Conservation (phyloP, 2,797 vertebrate species). For the Xenopus petersii region DNA sequence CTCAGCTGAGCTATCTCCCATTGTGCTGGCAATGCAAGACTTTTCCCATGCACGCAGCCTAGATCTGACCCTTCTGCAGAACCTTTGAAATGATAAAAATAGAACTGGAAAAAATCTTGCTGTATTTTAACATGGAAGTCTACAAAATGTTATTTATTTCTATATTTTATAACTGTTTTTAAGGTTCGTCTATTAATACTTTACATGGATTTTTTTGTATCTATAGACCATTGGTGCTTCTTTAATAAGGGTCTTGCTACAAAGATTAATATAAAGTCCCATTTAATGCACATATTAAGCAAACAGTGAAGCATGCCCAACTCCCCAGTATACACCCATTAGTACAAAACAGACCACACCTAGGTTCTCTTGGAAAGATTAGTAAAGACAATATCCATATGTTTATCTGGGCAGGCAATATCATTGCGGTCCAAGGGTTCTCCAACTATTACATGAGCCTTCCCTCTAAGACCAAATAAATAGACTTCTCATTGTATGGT, state of each 20-base stretch:
- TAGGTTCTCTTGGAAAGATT: slow-evolving; percentile 1
- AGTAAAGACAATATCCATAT: slow-evolving; percentile 18
- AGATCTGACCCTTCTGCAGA: slow-evolving; percentile 71
- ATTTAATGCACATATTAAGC: too few relatives aligned
- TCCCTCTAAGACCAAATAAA: slow-evolving; percentile 36
- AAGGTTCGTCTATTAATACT: too few relatives aligned
- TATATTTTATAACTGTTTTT: background rate
- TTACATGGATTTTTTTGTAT: too few relatives aligned
- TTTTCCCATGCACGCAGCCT: slow-evolving; percentile 73
- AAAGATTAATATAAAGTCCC: too few relatives aligned
- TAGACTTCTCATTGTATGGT: slow-evolving; percentile 12
- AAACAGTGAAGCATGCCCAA: too few relatives aligned
- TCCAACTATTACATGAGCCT: slow-evolving; percentile 26
- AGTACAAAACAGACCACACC: too few relatives aligned
- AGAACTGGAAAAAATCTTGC: slow-evolving; percentile 74
- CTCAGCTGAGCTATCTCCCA: slow-evolving; percentile 64
- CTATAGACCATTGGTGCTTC: too few relatives aligned
- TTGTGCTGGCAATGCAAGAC: slow-evolving; percentile 64
- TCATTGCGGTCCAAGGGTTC: slow-evolving; percentile 33
- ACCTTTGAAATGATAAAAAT: slow-evolving; percentile 75
- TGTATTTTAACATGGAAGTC: slow-evolving; percentile 61
- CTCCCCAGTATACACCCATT: too few relatives aligned
- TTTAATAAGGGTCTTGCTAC: too few relatives aligned
- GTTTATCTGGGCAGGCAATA: slow-evolving; percentile 8
- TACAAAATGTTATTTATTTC: slow-evolving; percentile 1